Conservation (phyloP, 2,888 invertebrate species). For the Drosophila neutralis region DNA sequence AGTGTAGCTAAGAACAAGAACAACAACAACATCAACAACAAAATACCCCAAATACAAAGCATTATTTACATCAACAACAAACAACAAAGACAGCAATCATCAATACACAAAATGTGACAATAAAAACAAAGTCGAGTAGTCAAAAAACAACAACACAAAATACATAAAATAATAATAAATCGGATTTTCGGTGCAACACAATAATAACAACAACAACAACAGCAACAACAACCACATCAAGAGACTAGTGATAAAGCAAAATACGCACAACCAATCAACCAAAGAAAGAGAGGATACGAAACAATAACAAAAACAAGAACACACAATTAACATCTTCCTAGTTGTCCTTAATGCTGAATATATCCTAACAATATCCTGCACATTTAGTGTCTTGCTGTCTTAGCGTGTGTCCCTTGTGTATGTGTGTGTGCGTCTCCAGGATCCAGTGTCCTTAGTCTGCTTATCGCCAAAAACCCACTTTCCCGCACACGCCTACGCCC, state of each 20-base stretch:
- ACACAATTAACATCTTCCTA: slow-evolving; percentile 42
- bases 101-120: slow-evolving; percentile 76
- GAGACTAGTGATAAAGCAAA: slow-evolving; percentile 30
- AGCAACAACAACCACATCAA: slow-evolving; percentile 21
- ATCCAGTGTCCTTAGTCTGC: slow-evolving; percentile 21
- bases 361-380: slow-evolving; percentile 52
- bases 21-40: slow-evolving; percentile 23
- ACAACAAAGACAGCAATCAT: slow-evolving; percentile 47
- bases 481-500: too few relatives aligned
- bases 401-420: slow-evolving; percentile 32
- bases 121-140: slow-evolving; percentile 49
- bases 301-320: slow-evolving; percentile 29
- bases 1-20: slow-evolving; percentile 69
- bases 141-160: slow-evolving; percentile 21
- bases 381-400: slow-evolving; percentile 48
- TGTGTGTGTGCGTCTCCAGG: slow-evolving; percentile 21
- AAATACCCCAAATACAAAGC: slow-evolving; percentile 43
- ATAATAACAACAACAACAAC: slow-evolving; percentile 25
- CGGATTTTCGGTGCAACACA: slow-evolving; percentile 71
- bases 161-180: slow-evolving; percentile 28
- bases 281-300: slow-evolving; percentile 17
- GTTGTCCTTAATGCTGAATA: slow-evolving; percentile 49
- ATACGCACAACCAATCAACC: slow-evolving; percentile 44
- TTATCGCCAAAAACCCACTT: not conserved
- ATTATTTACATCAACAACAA: slow-evolving; percentile 56